A percentile compares a stretch with the other conserved stretches of the same genome.
phyloP scores from a whole-genome alignment of 2,113 vertebrate genomes.

The Pluvianellus socialis region DNA sequence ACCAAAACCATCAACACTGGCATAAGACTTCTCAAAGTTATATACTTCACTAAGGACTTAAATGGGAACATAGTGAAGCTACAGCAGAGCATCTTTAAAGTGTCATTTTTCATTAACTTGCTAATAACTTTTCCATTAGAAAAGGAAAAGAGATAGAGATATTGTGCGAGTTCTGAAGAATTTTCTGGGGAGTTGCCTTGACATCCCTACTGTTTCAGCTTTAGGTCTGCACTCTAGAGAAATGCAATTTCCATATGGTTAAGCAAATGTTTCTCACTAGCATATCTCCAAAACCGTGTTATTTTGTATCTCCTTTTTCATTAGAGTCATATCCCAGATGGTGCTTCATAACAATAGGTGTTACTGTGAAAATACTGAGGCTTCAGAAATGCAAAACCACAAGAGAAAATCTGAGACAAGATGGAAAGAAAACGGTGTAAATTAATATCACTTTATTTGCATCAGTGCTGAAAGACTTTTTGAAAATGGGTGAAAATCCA shows the following conservation, averaged over 20 bases:
- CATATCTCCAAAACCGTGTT: slow-evolving; percentile 30
- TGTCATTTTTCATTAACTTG: slow-evolving; percentile 9
- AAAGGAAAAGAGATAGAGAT: slow-evolving; percentile 25
- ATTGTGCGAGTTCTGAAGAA: neutral
- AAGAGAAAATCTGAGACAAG: slow-evolving; percentile 20
- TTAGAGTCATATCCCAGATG: slow-evolving; percentile 55
- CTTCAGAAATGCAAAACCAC: slow-evolving; percentile 57
- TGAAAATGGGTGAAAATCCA: neutral
- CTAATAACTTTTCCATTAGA: slow-evolving; percentile 30
- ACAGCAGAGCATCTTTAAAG: neutral
- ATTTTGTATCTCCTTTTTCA: slow-evolving; percentile 57
- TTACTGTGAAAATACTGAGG: slow-evolving; percentile 36
- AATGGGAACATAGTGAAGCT: neutral
- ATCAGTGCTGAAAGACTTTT: neutral
- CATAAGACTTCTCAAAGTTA: neutral
- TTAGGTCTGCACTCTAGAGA: slow-evolving; percentile 27
- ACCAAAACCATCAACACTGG: neutral
- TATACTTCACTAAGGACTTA: neutral
- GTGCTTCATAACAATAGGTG: slow-evolving; percentile 62
- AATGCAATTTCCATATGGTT: slow-evolving; percentile 59
- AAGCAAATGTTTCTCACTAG: slow-evolving; percentile 64
- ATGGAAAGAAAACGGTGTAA: neutral
- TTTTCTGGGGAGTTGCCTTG: slow-evolving; percentile 9
- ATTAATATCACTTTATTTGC: neutral
- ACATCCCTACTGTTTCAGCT: slow-evolving; percentile 29